Evolutionary conservation across 2,797 vertebrate genomes (phyloP), one percentile per base, ranked within the genome.

Genomic region (Neomorphus geoffroyi): DNA sequence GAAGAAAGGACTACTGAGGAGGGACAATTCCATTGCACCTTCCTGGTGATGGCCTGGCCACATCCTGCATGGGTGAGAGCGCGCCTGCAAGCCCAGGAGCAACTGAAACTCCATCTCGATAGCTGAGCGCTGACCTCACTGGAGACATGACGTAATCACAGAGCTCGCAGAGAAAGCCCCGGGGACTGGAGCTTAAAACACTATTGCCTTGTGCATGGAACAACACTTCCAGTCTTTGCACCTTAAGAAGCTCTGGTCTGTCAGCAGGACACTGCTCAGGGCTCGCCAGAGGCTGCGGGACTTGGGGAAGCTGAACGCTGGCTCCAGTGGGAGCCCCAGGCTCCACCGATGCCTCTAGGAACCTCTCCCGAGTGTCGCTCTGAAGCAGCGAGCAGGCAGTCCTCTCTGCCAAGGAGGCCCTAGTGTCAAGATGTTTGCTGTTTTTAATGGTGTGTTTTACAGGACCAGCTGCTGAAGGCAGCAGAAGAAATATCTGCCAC

Each of bases 171-270:
- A 41, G 71, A 94, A 83, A 86, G 24, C 92, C 82, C 78, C 5
- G n/a, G 94, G 93, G 96, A 79, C 56, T 0, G 0, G 58, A 2
- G 95, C 88, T 86, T 48, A 21, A 70, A 96, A 96, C 90, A 94
- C 92, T 96, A 92, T 90, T 96, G 94, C 96, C 86, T 97, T 97
- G 92, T 97, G 80, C 77, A 27, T 72, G 80, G 93, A 97, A 97
- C 97, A 97, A 96, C 91, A 94, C 82, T 35, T 32, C 64, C 89
- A 97, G 78, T 97, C 94, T 97, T 95, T 1, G 0, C 78, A 89
- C 32, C 58, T 60, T 39, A 57, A 95, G 94, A 90, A 92, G 79
- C 79, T 92, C 79, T 37, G 28, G 54, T 79, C 67, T 82, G 79
- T 86, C 57, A 74, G 86, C 77, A 70, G 46, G 80, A 90, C 4